Percentiles rank a stretch among this genome's conserved stretches.
These are phyloP conservation scores for Torymus aiolomorphi DNA, from an alignment of 2,888 invertebrate species.

Conservation along the genomic window DNA sequence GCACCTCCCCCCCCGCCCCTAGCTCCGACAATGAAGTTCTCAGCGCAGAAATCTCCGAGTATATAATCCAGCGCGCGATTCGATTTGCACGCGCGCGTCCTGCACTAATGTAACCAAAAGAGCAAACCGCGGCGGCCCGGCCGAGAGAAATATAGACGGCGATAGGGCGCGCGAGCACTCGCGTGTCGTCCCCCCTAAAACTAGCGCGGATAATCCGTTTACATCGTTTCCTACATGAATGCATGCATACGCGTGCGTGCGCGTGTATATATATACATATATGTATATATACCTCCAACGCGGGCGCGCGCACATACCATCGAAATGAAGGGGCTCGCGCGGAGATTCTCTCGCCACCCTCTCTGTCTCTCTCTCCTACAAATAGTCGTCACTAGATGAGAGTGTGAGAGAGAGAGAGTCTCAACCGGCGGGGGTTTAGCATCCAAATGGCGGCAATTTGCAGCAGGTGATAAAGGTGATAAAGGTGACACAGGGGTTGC, in stretches of 20 bases:
- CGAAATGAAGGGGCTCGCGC: slow-evolving; percentile 27
- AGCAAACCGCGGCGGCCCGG: neutral
- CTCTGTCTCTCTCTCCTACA: slow-evolving; percentile 61
- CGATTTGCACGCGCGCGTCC: neutral
- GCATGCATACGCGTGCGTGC: slow-evolving; percentile 59
- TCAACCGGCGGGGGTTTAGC: slow-evolving; percentile 69
- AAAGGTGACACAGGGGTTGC: slow-evolving; percentile 73
- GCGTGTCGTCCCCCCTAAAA: slow-evolving; percentile 61
- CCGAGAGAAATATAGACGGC: slow-evolving; percentile 34
- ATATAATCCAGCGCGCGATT: neutral
- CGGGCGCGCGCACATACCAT: slow-evolving; percentile 27
- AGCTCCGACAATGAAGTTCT: slow-evolving; percentile 14
- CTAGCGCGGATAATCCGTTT: slow-evolving; percentile 69
- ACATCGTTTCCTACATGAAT: slow-evolving; percentile 65
- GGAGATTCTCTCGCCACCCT: slow-evolving; percentile 57
- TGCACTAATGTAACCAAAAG: slow-evolving; percentile 24
- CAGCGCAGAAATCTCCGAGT: slow-evolving; percentile 1
- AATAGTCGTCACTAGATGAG: slow-evolving; percentile 72
- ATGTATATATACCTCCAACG: neutral
- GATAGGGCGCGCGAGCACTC: slow-evolving; percentile 51
- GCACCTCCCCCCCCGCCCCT: no score
- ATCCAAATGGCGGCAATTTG: slow-evolving; percentile 75
- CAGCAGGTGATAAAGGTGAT: slow-evolving; percentile 75
- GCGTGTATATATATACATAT: slow-evolving; percentile 16
- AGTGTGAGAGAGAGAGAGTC: slow-evolving; percentile 50